These are phyloP conservation scores for Drosophila arizonae DNA, from an alignment of 1,140 invertebrate species.

Conservation along the genomic window DNA sequence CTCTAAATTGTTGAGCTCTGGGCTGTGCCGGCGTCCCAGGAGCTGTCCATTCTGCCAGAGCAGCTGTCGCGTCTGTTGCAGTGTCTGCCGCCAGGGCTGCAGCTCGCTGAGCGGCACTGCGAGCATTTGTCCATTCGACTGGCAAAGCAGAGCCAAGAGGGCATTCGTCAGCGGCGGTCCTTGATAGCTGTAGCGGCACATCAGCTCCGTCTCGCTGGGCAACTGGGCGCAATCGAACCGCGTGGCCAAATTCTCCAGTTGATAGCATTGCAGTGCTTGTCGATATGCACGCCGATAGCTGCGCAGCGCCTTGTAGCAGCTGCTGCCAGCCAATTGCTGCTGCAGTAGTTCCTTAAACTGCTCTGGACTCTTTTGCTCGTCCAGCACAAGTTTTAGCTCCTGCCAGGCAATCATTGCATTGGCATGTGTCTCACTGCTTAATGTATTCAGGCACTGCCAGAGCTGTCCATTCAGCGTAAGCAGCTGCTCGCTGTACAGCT, in stretches of 20 bases:
- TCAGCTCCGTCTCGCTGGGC: constrained; percentile 45
- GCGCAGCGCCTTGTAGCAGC: constrained; percentile 61
- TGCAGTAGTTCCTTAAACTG: constrained; percentile 41
- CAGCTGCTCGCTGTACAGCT: constrained; percentile 60
- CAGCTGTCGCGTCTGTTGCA: constrained; percentile 61
- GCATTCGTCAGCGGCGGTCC: constrained; percentile 57
- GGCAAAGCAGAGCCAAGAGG: constrained; percentile 52
- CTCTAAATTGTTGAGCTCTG: constrained; percentile 32
- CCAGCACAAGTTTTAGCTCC: constrained; percentile 23
- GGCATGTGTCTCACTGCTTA: constrained; percentile 20
- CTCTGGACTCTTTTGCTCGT: neutral
- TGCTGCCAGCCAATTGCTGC: constrained; percentile 39
- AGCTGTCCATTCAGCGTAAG: constrained; percentile 47
- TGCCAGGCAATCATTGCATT: constrained; percentile 33
- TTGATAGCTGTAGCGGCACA: constrained; percentile 56
- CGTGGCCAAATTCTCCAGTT: constrained; percentile 61
- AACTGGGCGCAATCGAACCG: constrained; percentile 50
- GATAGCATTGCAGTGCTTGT: constrained; percentile 48
- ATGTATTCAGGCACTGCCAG: constrained; percentile 55
- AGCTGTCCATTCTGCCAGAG: constrained; percentile 68
- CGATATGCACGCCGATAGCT: constrained; percentile 58
- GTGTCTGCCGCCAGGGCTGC: constrained; percentile 55
- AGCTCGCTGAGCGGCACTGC: constrained; percentile 68
- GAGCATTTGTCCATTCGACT: constrained; percentile 61
- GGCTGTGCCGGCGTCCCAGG: constrained; percentile 18